Base-by-base conservation (phyloP, 2,888 invertebrate species). In the Drosophila koepferae region DNA sequence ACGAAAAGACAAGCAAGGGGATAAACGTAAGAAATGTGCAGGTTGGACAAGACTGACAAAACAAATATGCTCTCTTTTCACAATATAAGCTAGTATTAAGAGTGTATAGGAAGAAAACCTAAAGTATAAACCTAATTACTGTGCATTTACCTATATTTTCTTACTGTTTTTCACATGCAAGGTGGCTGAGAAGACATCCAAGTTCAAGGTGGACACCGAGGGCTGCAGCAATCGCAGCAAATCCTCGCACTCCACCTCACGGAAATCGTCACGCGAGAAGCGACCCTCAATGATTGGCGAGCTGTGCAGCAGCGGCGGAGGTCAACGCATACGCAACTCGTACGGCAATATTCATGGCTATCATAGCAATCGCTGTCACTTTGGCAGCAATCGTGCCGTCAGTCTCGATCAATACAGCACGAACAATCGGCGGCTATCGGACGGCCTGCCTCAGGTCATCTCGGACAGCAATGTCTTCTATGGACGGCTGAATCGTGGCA, bases 191-290 rank as follows among this genome's bases (percentile, higher is more conserved):
- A 96, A 96, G 90, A 95, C 96, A 2, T 94, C 96, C 44, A 96
- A 96, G 90, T 96, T 96, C 91, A 96, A 96, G 91, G 96, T 96
- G 78, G 96, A 96, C 41, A 96, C 96, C 1, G 96, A 96, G 89
- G 94, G 95, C 63, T 94, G 94, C 74, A 92, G 94, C 80, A 92
- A 93, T 28, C 92, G 95, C 5, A 95, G 95, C 83, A 95, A 95
- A 87, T 95, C 92, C n/a, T 92, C 92, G 38, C 93, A 95, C 90
- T 95, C 95, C 0, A 95, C 95, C n/a, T 95, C 95, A 28, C 92
- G 96, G 20, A 96, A 96, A 90, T 95, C 95, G 10, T 95, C 95
- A 73, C 93, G 95, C 20, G 96, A 96, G 86, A 95, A 95, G 81
- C 92, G 93, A 0, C 93, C 93, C 67, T 93, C 93, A 38, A 93